Conservation (phyloP, 2,888 invertebrate species). For the Idaea biselata region DNA sequence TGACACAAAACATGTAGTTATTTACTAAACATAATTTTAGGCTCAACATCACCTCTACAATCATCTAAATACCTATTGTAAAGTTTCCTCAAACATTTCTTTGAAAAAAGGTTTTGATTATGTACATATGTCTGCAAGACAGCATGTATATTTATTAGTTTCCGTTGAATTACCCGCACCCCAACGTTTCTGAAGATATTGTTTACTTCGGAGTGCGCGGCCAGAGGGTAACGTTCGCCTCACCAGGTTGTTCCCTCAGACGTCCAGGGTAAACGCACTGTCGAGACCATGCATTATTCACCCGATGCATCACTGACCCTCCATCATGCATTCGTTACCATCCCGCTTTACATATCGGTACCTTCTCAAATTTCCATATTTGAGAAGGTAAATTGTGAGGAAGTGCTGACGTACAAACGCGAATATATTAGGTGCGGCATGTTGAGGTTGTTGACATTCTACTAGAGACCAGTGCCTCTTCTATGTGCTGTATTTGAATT, state of each 20-base stretch:
- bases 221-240: conserved; percentile 48
- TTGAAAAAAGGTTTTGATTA: background rate
- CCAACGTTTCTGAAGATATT: conserved; percentile 11
- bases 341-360: conserved; percentile 28
- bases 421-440: background rate
- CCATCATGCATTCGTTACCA: conserved; percentile 33
- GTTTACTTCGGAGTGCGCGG: conserved; percentile 10
- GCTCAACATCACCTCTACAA: background rate
- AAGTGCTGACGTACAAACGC: conserved; percentile 14
- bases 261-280: conserved; percentile 63
- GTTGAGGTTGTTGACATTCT: conserved; percentile 1
- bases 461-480: background rate
- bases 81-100: background rate
- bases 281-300: conserved; percentile 59
- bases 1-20: no score
- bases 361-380: conserved; percentile 29
- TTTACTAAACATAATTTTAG: no score
- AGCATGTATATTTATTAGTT: conserved; percentile 12
- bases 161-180: conserved; percentile 21
- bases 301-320: conserved; percentile 59
- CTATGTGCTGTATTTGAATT: background rate
- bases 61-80: background rate
- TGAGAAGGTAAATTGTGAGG: conserved; percentile 13
- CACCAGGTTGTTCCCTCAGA: conserved; percentile 44
- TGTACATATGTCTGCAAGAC: background rate